Conservation (phyloP, 2,113 vertebrate genomes). For the Sinosuthora webbiana region DNA sequence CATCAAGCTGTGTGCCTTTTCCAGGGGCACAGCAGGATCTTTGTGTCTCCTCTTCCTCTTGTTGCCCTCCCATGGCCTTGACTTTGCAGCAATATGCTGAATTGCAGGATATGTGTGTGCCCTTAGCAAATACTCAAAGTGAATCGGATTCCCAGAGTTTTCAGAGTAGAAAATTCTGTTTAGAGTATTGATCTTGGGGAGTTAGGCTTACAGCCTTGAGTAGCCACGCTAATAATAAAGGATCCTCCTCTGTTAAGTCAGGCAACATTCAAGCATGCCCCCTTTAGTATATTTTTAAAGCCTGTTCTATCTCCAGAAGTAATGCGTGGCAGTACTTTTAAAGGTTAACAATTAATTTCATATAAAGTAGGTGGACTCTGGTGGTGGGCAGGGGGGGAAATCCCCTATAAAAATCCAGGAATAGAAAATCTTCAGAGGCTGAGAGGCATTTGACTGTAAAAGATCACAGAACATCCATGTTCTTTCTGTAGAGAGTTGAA, state of each 20-base stretch:
- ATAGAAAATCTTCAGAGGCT: neutral
- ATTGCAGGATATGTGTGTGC: neutral
- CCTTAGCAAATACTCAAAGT: neutral
- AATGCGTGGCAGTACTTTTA: neutral
- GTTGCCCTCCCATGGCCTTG: accelerated
- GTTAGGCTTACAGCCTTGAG: neutral
- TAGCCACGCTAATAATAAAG: neutral
- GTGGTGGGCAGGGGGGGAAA: neutral
- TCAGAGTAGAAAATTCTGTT: neutral
- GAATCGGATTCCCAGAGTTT: neutral
- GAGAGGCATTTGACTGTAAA: neutral
- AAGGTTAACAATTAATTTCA: neutral
- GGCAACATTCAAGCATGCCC: neutral
- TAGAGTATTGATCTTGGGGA: neutral
- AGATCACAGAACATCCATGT: neutral
- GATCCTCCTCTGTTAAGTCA: neutral
- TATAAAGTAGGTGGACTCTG: neutral
- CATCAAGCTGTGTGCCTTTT: neutral
- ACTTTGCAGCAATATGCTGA: neutral
- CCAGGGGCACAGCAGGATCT: neutral
- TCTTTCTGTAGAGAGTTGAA: neutral
- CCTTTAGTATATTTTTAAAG: neutral
- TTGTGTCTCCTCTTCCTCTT: accelerated
- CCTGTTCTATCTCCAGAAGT: neutral
- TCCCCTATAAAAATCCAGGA: neutral